Evolutionary conservation across 2,797 vertebrate genomes (phyloP).

Genomic region (Salmo trutta): DNA sequence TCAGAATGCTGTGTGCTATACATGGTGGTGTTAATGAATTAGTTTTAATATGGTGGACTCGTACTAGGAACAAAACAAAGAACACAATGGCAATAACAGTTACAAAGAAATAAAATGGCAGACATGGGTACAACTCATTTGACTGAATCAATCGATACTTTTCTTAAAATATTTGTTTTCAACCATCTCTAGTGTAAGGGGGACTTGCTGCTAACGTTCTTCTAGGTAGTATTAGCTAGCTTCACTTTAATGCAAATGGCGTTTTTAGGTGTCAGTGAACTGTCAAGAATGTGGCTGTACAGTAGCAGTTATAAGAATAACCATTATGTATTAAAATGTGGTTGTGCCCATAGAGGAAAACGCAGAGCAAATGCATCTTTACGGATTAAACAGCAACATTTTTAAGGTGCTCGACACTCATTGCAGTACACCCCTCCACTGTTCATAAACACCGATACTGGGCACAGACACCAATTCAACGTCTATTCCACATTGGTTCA

Average conservation of each 20-base stretch:
- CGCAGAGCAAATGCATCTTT: conserved; percentile 53
- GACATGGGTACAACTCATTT: conserved; percentile 50
- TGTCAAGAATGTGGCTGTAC: conserved; percentile 39
- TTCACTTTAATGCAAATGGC: conserved; percentile 46
- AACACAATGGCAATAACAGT: conserved; percentile 66
- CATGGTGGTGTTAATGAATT: conserved; percentile 62
- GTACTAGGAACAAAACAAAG: conserved; percentile 51
- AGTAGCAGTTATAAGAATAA: conserved; percentile 26
- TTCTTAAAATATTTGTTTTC: conserved; percentile 60
- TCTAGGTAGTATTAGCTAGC: conserved; percentile 39
- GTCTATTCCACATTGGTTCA: too few relatives aligned
- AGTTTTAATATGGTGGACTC: conserved; percentile 60
- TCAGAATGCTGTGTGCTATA: conserved; percentile 63
- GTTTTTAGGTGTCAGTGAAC: neutral
- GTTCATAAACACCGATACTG: conserved; percentile 20
- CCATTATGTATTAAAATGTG: conserved; percentile 19
- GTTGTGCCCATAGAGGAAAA: conserved; percentile 64
- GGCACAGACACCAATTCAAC: too few relatives aligned
- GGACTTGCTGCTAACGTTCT: conserved; percentile 48
- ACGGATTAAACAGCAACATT: conserved; percentile 44
- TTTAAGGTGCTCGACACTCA: conserved; percentile 71
- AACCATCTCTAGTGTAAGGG: conserved; percentile 54
- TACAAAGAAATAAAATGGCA: conserved; percentile 67
- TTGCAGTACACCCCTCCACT: conserved; percentile 46
- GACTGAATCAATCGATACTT: conserved; percentile 54